Percentiles rank a stretch among this genome's conserved stretches.
Evolutionary conservation across 2,888 invertebrate genomes (phyloP).

Genomic region (Mylabris sibirica): DNA sequence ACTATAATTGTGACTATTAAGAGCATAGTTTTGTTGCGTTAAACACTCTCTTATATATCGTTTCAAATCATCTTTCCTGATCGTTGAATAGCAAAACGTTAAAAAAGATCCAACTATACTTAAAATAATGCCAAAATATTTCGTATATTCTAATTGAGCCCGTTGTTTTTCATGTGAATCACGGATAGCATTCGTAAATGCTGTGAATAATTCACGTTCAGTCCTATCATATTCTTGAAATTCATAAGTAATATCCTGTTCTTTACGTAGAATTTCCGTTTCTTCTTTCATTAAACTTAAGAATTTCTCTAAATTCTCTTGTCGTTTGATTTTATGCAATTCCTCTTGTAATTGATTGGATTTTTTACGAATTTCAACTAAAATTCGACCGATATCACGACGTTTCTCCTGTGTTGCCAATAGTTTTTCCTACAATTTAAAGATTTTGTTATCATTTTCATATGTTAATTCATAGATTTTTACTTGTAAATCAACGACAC

Average conservation of each 20-base stretch:
- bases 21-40: constrained; percentile 10
- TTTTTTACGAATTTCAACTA: constrained; percentile 68
- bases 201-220: constrained; percentile 78
- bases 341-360: constrained; percentile 78
- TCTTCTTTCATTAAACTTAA: constrained; percentile 76
- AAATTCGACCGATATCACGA: constrained; percentile 68
- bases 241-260: constrained; percentile 68
- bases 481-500: constrained; percentile 75
- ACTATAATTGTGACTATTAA: not conserved
- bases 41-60: constrained; percentile 48
- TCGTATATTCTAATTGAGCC: constrained; percentile 81
- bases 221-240: constrained; percentile 73
- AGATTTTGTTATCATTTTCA: not conserved
- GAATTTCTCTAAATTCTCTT: constrained; percentile 73
- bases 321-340: constrained; percentile 78
- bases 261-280: constrained; percentile 70
- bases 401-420: constrained; percentile 71
- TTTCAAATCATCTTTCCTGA: constrained; percentile 56
- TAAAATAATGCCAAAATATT: constrained; percentile 71
- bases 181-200: constrained; percentile 77
- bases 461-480: too few species aligned
- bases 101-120: constrained; percentile 57
- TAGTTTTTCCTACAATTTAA: constrained; percentile 66
- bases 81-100: constrained; percentile 54
- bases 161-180: constrained; percentile 85